Conservation (phyloP, 2,888 invertebrate genomes). For the Sicus ferrugineus region DNA sequence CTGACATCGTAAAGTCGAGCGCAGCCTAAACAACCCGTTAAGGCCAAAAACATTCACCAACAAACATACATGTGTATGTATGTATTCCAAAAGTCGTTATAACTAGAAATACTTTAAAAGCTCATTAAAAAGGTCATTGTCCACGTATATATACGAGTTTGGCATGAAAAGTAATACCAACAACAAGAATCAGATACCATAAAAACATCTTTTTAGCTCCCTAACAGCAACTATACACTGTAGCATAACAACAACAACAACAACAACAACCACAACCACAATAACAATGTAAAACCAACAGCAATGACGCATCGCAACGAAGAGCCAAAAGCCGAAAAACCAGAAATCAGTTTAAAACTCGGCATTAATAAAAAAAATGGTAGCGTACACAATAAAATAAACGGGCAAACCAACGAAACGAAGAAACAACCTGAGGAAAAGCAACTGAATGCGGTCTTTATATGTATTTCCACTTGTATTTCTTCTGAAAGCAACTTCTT, state of each 20-base stretch:
- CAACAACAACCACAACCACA: constrained; percentile 7
- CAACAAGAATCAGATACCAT: background rate
- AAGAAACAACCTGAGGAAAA: too few relatives aligned
- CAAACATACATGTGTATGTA: background rate
- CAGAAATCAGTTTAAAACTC: background rate
- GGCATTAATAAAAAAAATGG: too few relatives aligned
- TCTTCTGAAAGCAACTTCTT: too few relatives aligned
- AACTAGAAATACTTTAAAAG: background rate
- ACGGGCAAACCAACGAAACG: too few relatives aligned
- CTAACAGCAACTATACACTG: too few relatives aligned
- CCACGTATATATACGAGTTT: constrained; percentile 6
- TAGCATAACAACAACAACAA: constrained; percentile 14
- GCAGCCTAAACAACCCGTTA: background rate
- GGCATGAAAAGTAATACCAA: background rate
- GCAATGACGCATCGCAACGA: constrained; percentile 4
- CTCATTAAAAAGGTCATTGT: constrained; percentile 28
- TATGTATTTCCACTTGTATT: too few relatives aligned
- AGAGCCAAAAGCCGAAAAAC: background rate
- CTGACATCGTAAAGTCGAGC: background rate
- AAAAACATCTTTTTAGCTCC: background rate
- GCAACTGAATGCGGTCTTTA: too few relatives aligned
- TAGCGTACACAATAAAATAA: background rate
- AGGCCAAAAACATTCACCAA: background rate
- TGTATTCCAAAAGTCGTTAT: background rate
- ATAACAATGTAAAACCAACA: constrained; percentile 5